phyloP scores from a whole-genome alignment of 2,113 vertebrate species.

The Otis tarda region DNA sequence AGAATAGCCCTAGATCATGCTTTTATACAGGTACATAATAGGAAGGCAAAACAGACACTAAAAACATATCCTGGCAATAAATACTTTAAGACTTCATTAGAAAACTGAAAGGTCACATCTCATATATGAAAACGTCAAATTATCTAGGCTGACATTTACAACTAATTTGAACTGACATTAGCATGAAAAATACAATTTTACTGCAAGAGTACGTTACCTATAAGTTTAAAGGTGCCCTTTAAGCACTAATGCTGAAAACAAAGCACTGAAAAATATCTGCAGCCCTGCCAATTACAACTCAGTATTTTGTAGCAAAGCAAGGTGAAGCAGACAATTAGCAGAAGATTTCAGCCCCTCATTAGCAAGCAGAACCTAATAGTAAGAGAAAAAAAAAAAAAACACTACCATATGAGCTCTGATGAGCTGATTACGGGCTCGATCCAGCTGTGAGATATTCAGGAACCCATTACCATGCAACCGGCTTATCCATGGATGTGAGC shows the following conservation, averaged over 20 bases:
- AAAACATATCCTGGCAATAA: constrained; percentile 4
- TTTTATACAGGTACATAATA: not conserved
- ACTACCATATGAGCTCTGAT: not conserved
- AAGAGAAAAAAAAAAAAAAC: not conserved
- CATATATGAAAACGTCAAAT: not conserved
- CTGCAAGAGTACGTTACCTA: not conserved
- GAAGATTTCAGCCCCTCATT: constrained; percentile 26
- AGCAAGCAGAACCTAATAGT: constrained; percentile 1
- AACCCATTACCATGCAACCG: constrained; percentile 6
- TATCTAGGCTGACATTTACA: constrained; percentile 40
- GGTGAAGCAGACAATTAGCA: not conserved
- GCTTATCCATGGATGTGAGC: constrained; percentile 1
- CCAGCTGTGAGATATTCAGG: constrained; percentile 27
- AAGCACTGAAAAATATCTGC: constrained; percentile 4
- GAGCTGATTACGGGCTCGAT: not conserved
- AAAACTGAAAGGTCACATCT: constrained; percentile 22
- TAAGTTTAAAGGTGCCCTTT: constrained; percentile 17
- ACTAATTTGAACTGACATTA: constrained; percentile 3
- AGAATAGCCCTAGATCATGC: not conserved
- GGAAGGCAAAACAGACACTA: constrained; percentile 18
- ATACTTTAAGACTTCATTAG: constrained; percentile 33
- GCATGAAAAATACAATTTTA: constrained; percentile 30
- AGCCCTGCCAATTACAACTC: constrained; percentile 14
- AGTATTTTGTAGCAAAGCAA: not conserved
- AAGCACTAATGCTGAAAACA: not conserved